Percentiles rank a stretch among this genome's conserved stretches.
These are phyloP conservation scores for Sthenelais limicola DNA, from an alignment of 2,888 invertebrate genomes.

Conservation along the genomic window DNA sequence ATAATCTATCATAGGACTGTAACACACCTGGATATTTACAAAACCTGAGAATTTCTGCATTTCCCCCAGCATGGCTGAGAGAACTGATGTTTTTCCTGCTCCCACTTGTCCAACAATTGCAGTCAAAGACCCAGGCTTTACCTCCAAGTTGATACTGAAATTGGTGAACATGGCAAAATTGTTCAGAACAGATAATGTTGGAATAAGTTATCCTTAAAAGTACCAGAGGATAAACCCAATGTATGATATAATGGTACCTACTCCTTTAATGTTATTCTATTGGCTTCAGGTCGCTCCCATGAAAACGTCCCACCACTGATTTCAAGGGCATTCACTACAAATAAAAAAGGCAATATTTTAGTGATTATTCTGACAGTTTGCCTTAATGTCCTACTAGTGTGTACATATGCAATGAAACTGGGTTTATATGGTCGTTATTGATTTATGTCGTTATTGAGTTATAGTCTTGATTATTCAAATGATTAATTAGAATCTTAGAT, in stretches of 20 bases:
- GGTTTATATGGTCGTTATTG: too few species aligned
- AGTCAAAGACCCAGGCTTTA: slow-evolving; percentile 80
- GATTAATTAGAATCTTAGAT: too few species aligned
- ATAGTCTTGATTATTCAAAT: too few species aligned
- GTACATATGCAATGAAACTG: too few species aligned
- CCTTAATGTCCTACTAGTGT: too few species aligned
- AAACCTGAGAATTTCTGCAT: slow-evolving; percentile 60
- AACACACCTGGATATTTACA: too few species aligned
- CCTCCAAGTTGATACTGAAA: slow-evolving; percentile 81
- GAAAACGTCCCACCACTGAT: slow-evolving; percentile 21
- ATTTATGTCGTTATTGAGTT: too few species aligned
- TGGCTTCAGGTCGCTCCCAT: slow-evolving; percentile 13
- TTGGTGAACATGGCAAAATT: too few species aligned
- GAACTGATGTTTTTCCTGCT: slow-evolving; percentile 79
- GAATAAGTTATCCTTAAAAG: neutral
- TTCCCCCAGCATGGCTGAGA: slow-evolving; percentile 66
- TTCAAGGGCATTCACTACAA: slow-evolving; percentile 27
- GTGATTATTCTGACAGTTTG: too few species aligned
- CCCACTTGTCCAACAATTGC: slow-evolving; percentile 92
- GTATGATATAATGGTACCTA: slow-evolving; percentile 20
- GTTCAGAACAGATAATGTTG: too few species aligned
- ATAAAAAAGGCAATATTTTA: neutral
- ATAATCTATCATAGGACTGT: too few species aligned
- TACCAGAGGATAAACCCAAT: neutral
- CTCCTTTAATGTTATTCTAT: slow-evolving; percentile 3